phyloP scores from a whole-genome alignment of 2,797 vertebrate species.

The Hydrophis major region DNA sequence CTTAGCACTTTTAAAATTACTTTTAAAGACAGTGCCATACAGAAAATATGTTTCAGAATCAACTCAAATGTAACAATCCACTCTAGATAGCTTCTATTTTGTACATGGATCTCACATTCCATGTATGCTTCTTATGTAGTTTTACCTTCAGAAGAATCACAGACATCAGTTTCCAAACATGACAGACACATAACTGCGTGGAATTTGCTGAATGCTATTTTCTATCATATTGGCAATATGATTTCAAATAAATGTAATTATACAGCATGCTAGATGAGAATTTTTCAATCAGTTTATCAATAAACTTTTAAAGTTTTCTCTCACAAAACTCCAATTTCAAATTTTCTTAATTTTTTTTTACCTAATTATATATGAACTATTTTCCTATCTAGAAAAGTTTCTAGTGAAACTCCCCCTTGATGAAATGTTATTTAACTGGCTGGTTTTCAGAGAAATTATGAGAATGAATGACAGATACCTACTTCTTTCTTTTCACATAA shows the following conservation, averaged over 20 bases:
- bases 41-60: neutral
- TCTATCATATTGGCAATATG: neutral
- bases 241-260: neutral
- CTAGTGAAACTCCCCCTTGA: neutral
- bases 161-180: neutral
- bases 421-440: neutral
- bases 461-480: neutral
- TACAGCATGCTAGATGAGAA: neutral
- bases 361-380: neutral
- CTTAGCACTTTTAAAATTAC: neutral
- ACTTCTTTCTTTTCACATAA: neutral
- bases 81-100: neutral
- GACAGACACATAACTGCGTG: neutral
- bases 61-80: neutral
- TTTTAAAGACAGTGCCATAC: neutral
- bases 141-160: neutral
- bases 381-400: neutral
- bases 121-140: neutral
- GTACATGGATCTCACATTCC: neutral
- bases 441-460: neutral
- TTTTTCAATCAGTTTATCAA: neutral
- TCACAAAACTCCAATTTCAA: neutral
- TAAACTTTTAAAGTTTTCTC: neutral
- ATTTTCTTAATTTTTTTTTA: neutral
- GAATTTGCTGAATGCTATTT: neutral